Base-by-base conservation (phyloP, 1,140 invertebrate genomes). In the Monochamus saltuarius region DNA sequence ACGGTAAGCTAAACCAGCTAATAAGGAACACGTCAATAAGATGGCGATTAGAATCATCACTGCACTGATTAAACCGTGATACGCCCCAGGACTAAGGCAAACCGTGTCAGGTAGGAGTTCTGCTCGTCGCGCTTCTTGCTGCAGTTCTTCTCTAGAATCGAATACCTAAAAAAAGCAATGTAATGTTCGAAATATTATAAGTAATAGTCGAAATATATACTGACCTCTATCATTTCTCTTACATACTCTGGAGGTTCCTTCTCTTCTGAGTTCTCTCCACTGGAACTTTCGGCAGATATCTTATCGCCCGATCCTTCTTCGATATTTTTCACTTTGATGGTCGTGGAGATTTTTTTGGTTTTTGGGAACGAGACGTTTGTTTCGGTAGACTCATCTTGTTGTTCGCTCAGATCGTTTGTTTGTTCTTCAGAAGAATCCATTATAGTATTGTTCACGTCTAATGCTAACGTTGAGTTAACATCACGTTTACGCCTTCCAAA, bases 211-310 rank as follows among this genome's bases (percentile, higher is more conserved):
- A 13, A 9, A 52, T 9, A 35, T 4, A 52, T 34, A 11, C 35
- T 52, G 7, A 91, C 90, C 80, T 91, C 88, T 56, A 92, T 92
- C 88, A 93, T 91, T 80, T 92, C 90, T 61, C 89, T 79, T 10
- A 94, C 90, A 73, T 89, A 88, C 73, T 92, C 89, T 0, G 84
- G 22, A 29, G 22, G 80, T 71, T 86, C 84, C 68, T 78, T 68
- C 75, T 78, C 80, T 76, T 85, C 76, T 4, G 56, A 47, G 46
- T 73, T 69, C 7, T 65, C 62, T 34, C 61, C 56, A 6, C 37
- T 22, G 1, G 13, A 13, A 29, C 13, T 38, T n/a, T 59, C 52
- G 10, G 52, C 35, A 13, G 19, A 35, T n/a, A 40, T 16, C 8
- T 40, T 40, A 13, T 40, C 39, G 3, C n/a, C 49, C 17, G 13